Evolutionary conservation across 2,113 vertebrate species (phyloP).

Genomic region (Phylloscopus trochiloides): DNA sequence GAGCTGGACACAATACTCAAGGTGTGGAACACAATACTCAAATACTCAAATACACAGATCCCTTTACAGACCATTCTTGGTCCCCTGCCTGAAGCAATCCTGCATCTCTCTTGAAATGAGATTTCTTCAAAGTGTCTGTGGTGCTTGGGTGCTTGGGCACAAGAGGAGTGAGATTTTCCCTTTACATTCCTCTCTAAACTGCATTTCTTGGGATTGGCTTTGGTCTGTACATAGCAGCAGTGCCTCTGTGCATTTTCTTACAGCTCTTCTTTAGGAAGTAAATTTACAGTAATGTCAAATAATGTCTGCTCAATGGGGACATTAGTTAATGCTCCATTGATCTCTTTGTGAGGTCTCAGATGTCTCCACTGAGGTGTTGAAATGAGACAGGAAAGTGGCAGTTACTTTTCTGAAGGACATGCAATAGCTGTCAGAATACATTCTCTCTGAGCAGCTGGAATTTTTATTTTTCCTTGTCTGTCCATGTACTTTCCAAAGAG

Average conservation of each 20-base stretch:
- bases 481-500: background rate
- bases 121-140: background rate
- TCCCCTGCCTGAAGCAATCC: no score
- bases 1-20: no score
- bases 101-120: background rate
- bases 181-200: background rate
- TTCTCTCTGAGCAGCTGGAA: background rate
- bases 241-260: background rate
- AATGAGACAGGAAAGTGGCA: background rate
- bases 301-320: background rate
- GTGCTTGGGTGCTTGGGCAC: background rate
- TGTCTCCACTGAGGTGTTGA: background rate
- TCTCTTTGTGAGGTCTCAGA: background rate
- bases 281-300: background rate
- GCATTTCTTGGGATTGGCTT: background rate
- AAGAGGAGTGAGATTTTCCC: background rate
- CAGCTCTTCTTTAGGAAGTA: background rate
- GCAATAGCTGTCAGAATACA: background rate
- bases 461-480: background rate
- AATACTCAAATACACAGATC: no score
- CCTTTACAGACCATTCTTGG: no score
- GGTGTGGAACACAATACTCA: no score
- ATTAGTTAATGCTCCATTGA: background rate
- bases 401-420: background rate
- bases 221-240: background rate